phyloP scores from a whole-genome alignment of 2,113 vertebrate species.

The Misgurnus anguillicaudatus region DNA sequence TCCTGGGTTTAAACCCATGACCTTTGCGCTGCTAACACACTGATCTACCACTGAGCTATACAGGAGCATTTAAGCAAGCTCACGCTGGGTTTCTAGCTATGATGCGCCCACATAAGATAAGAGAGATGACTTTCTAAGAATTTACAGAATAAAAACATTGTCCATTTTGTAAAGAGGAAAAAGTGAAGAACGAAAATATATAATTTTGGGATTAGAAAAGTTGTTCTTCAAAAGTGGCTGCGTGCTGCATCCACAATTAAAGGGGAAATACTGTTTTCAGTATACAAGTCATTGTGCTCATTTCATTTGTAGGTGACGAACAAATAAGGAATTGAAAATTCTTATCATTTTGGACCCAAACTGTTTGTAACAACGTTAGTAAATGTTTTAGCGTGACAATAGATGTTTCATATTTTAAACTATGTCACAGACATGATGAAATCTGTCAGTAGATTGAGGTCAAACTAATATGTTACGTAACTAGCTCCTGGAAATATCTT shows the following conservation, averaged over 20 bases:
- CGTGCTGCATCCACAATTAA: neutral
- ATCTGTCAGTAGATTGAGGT: neutral
- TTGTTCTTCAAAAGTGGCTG: neutral
- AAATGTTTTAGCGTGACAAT: constrained; percentile 22
- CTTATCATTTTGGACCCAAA: constrained; percentile 12
- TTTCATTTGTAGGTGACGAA: neutral
- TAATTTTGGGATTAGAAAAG: neutral
- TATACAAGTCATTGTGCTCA: neutral
- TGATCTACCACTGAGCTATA: no score
- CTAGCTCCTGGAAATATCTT: neutral
- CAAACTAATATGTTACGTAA: constrained; percentile 29
- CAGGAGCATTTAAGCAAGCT: neutral
- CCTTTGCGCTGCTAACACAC: no score
- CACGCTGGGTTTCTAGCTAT: neutral
- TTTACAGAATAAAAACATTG: neutral
- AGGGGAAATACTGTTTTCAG: neutral
- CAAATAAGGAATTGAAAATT: constrained; percentile 6
- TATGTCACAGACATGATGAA: neutral
- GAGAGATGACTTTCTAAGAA: neutral
- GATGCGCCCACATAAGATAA: neutral
- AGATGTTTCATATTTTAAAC: constrained; percentile 30
- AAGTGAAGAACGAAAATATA: neutral
- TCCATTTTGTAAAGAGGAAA: neutral
- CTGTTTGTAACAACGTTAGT: neutral
- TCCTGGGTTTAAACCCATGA: no score